phyloP scores from a whole-genome alignment of 2,888 invertebrate genomes.

The Thysanoteuthis rhombus region DNA sequence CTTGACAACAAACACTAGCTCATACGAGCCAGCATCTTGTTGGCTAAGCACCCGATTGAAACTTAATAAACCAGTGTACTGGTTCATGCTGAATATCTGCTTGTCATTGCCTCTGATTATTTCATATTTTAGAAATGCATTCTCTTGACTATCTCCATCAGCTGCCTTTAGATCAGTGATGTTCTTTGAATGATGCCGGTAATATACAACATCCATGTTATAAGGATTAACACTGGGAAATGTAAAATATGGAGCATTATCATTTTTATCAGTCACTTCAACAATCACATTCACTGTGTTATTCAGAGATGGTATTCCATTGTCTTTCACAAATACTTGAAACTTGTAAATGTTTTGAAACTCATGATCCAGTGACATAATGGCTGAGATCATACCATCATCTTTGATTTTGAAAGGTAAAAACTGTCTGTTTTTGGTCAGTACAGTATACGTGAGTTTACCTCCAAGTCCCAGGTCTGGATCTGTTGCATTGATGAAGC shows the following conservation, averaged over 20 bases:
- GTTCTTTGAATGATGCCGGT: not conserved
- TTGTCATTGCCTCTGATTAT: not conserved
- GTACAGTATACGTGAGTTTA: not conserved
- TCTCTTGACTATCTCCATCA: constrained; percentile 12
- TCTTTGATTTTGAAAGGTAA: not conserved
- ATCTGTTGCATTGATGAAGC: not conserved
- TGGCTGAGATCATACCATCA: not conserved
- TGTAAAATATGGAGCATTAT: not conserved
- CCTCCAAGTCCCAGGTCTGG: constrained; percentile 1
- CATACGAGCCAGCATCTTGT: not conserved
- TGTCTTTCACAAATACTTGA: not conserved
- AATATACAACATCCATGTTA: not conserved
- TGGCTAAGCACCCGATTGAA: not conserved
- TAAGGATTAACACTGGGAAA: not conserved
- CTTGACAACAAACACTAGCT: not conserved
- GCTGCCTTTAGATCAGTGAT: not conserved
- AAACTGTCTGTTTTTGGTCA: not conserved
- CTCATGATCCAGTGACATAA: constrained; percentile 12
- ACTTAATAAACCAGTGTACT: not conserved
- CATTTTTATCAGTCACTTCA: not conserved
- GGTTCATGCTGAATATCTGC: not conserved
- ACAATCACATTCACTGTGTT: not conserved
- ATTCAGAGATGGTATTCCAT: not conserved
- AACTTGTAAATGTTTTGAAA: not conserved
- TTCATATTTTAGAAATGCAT: constrained; percentile 12